Evolutionary conservation across 2,888 invertebrate genomes (phyloP), one percentile per base, ranked within the genome.

Genomic region (Drosophila acutilabella): DNA sequence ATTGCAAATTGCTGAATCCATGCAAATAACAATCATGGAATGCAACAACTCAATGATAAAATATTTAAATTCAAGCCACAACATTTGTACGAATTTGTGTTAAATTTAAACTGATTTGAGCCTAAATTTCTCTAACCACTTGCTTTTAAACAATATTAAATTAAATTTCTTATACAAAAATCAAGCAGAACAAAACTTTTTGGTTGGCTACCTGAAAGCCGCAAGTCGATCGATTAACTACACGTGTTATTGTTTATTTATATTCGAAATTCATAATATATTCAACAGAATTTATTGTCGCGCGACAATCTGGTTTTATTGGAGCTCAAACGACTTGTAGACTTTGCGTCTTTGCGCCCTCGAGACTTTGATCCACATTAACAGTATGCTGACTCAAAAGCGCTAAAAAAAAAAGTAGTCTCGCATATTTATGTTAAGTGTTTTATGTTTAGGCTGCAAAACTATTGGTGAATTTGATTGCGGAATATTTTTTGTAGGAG

Each of bases 231-330:
- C 71, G 45, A 70, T 66, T 69, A 45, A 59, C 45, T 67, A 64
- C 71, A 71, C 79, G 64, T 68, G 88, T 81, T 84, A 64, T 84
- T 44, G 64, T 38, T 57, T 62, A 60, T 57, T 59, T 52, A 61
- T 38, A 50, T 54, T 51, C 59, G 44, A 56, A 7, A 33, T 14
- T 52, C 26, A 57, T 67, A 73, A 81, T 64, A 45, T 69, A 80
- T 83, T 42, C 71, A 56, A 53, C 7, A 57, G 13, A 30, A 57
- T 36, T 53, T 50, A 53, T 48, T 57, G 67, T 59, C 74, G 59
- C 47, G 59, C 74, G 74, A 72, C 66, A 57, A 42, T 16, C 65
- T 16, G 48, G 56, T 62, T 61, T 62, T n/a, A 20, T 48, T 44
- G 11, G 16, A 40, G 20, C 40, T 40, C n/a, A 13, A 53, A 16